Evolutionary conservation across 2,797 vertebrate species (phyloP).

Genomic region (Coendou prehensilis): DNA sequence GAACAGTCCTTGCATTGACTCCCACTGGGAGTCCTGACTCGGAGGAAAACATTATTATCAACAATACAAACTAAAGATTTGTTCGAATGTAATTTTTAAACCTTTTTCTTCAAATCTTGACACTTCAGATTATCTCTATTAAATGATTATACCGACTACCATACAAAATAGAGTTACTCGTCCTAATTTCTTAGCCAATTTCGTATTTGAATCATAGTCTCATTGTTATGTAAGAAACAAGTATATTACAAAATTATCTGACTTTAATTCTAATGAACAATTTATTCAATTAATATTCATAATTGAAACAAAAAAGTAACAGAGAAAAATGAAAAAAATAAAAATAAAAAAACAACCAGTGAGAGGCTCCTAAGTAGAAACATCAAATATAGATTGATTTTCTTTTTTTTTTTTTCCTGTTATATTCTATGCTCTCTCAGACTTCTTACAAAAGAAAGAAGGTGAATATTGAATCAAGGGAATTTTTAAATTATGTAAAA

Average conservation of each 20-base stretch:
- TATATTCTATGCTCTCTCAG: constrained; percentile 52
- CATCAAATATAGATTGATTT: background rate
- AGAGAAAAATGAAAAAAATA: constrained; percentile 43
- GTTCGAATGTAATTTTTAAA: constrained; percentile 56
- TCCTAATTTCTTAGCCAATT: constrained; percentile 51
- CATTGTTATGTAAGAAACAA: constrained; percentile 54
- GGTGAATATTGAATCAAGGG: constrained; percentile 74
- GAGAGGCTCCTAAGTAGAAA: background rate
- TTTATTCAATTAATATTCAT: constrained; percentile 55
- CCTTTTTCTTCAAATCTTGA: constrained; percentile 39
- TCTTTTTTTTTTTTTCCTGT: background rate
- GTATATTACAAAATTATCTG: constrained; percentile 44
- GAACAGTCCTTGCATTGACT: background rate
- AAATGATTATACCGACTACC: constrained; percentile 37
- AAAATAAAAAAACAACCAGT: background rate
- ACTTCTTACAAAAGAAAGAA: constrained; percentile 49
- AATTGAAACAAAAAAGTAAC: constrained; percentile 28
- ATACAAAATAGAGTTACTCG: constrained; percentile 59
- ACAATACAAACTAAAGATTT: constrained; percentile 15
- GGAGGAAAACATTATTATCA: background rate
- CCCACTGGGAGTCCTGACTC: background rate
- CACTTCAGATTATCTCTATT: constrained; percentile 24
- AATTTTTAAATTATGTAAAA: constrained; percentile 83
- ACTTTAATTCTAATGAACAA: constrained; percentile 30
- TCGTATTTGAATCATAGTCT: constrained; percentile 55